Base-by-base conservation (phyloP, 2,888 invertebrate genomes). In the Dasysyrphus albostriatus region DNA sequence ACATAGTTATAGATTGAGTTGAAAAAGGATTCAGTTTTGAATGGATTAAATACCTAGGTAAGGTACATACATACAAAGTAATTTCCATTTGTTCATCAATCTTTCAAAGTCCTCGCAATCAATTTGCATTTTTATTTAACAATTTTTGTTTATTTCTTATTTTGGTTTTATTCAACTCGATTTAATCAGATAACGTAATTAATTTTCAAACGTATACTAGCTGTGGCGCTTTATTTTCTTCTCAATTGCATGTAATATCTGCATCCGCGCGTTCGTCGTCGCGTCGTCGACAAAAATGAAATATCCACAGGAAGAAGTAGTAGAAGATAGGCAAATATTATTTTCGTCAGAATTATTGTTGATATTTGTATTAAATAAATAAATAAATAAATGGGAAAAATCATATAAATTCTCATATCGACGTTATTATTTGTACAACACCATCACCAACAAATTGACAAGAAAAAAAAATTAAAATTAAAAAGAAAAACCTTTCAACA, bases 291-390 rank as follows among this genome's bases (percentile, higher is more conserved):
- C 51, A 51, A 65, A 65, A 56, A 78, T 72, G 34, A 54, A 37
- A 63, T 29, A 73, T 69, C 39, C 56, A 32, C 73, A 49, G 63
- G 79, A 65, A 72, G 73, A 51, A 80, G 67, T 80, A 75, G 69
- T 75, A 80, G 74, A 72, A 59, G 47, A 80, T 80, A 49, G 67
- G 42, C 19, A 78, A 70, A 78, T 70, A 78, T 70, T 51, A 29
- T 34, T 69, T 78, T 44, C 37, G 49, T 58, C 16, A 7, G 44
- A 34, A 67, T 49, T 69, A 69, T 39, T 77, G 37, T 77, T 34
- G 65, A 67, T 76, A 47, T 65, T 76, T 76, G 44, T 67, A n/a
- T 44, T n/a, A 42, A 47, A 61, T 51, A 61, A 74, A 58, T 76
- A 67, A 56, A 67, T 67, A 34, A 47, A 58, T 42, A 42, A 54